Conservation (phyloP, 37 sponge, comb jelly and placozoan species). For the Dysidea cf. avara region DNA sequence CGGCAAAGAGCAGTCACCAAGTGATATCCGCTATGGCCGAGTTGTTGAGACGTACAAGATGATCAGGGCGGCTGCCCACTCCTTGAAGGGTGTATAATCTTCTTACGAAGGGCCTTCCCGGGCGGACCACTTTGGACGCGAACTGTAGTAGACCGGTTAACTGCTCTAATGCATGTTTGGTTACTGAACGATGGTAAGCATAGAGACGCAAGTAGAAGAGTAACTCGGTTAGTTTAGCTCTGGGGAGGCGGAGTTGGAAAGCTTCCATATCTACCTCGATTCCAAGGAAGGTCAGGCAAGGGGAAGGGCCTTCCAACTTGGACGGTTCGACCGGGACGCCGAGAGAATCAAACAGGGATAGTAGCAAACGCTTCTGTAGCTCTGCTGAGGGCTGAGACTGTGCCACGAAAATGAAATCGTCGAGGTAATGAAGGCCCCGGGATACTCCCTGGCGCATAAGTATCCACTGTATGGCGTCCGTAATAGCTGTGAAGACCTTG, state of each 20-base stretch:
- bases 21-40: too few relatives aligned
- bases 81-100: neutral
- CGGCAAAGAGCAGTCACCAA: too few relatives aligned
- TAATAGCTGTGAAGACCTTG: too few relatives aligned
- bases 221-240: neutral
- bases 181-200: too few relatives aligned
- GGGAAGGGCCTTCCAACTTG: too few relatives aligned
- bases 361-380: too few relatives aligned
- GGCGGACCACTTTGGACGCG: constrained; percentile 18
- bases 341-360: constrained; percentile 4
- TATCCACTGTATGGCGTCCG: constrained; percentile 18
- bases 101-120: constrained; percentile 9
- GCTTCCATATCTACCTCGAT: too few relatives aligned
- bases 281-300: neutral
- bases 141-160: neutral
- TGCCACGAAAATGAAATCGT: constrained; percentile 41
- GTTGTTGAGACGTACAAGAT: too few relatives aligned
- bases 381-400: constrained; percentile 13
- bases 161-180: neutral
- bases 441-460: constrained; percentile 11
- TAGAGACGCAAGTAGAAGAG: neutral
- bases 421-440: constrained; percentile 37
- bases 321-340: constrained; percentile 35
- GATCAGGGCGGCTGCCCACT: neutral
- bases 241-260: too few relatives aligned